Conservation (phyloP, 2,797 vertebrate genomes). For the Acanthopagrus latus region DNA sequence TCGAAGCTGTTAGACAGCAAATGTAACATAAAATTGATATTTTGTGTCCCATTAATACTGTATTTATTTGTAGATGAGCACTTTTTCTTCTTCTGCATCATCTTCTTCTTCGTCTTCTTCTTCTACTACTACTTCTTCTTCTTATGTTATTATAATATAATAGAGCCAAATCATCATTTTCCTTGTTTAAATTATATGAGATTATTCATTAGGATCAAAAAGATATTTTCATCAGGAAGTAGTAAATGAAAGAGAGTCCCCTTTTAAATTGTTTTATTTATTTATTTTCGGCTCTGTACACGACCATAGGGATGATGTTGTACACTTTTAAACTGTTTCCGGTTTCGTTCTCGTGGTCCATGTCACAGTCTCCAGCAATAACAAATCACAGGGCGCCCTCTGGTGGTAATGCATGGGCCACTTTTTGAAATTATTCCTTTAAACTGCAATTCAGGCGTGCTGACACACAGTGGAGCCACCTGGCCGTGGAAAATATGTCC, state of each 20-base stretch:
- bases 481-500: background rate
- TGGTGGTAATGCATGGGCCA: background rate
- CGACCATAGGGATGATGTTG: constrained; percentile 43
- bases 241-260: background rate
- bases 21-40: no score
- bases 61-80: no score
- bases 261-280: background rate
- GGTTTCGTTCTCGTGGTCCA: constrained; percentile 32
- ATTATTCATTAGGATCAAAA: no score
- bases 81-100: no score
- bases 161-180: no score
- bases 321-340: constrained; percentile 56
- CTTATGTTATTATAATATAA: no score
- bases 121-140: no score
- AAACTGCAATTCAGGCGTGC: constrained; percentile 19
- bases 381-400: constrained; percentile 12
- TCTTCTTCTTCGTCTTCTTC: no score
- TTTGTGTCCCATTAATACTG: no score
- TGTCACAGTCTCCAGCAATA: background rate
- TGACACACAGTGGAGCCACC: constrained; percentile 57
- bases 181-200: no score
- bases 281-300: constrained; percentile 32
- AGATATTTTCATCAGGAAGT: constrained; percentile 1
- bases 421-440: rapidly evolving
- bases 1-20: no score